These are phyloP conservation scores for Troilus luridus DNA, from an alignment of 2,888 invertebrate species.

Conservation along the genomic window DNA sequence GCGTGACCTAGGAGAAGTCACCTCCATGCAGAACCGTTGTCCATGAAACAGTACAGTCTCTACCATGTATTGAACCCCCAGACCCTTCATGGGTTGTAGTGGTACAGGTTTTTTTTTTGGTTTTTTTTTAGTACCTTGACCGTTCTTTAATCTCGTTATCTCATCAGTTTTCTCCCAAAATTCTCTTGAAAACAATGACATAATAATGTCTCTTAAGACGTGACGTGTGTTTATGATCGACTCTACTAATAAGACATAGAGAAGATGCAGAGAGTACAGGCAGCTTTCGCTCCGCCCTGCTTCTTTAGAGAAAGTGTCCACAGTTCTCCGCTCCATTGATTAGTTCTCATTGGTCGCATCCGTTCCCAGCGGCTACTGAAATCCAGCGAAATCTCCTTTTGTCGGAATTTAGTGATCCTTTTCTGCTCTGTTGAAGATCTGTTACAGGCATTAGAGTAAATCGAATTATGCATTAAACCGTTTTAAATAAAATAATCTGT, in stretches of 20 bases:
- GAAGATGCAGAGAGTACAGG: not conserved
- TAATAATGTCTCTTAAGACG: not conserved
- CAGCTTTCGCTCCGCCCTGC: not conserved
- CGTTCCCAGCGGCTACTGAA: not conserved
- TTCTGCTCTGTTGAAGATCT: not conserved
- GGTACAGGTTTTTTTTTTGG: too few relatives aligned
- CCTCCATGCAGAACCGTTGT: too few relatives aligned
- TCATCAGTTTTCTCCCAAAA: not conserved
- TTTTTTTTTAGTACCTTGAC: too few relatives aligned
- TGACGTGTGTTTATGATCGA: not conserved
- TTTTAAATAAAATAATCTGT: not conserved
- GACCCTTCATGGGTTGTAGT: too few relatives aligned
- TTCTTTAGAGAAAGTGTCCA: not conserved
- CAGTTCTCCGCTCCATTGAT: not conserved
- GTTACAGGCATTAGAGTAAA: not conserved
- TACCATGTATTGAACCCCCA: too few relatives aligned
- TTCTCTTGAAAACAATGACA: not conserved
- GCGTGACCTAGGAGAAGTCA: too few relatives aligned
- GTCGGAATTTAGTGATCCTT: not conserved
- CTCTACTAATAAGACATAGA: not conserved
- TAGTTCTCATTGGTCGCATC: slow-evolving; percentile 32
- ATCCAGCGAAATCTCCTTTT: not conserved
- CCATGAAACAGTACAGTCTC: too few relatives aligned
- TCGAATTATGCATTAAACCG: not conserved
- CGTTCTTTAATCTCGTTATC: not conserved